Evolutionary conservation across 2,888 invertebrate genomes (phyloP), one percentile per base, ranked within the genome.

Genomic region (Chrysolina americana): DNA sequence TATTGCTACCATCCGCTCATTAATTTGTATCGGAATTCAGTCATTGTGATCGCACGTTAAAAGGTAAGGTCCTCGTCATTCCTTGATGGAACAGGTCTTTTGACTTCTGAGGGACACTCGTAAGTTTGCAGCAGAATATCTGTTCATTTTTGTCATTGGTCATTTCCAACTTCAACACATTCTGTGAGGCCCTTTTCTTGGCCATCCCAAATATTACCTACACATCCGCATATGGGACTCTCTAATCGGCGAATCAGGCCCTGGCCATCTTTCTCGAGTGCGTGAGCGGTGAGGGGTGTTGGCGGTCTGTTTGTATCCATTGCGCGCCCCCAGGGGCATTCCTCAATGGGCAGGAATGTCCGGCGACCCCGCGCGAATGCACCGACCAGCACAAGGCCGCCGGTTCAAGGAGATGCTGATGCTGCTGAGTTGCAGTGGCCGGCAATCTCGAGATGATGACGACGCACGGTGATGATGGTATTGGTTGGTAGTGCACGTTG

Each of bases 221-320:
- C 28, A 5, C 28, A 28, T 28, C 28, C 28, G 5, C 28, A 36
- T 36, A 36, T 8, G 36, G 36, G 44, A 15, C 44, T 15, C 44
- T 13, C 44, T 1, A 15, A 4, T 15, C 1, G 21, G 21, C 19
- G 10, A 21, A 53, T 19, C 53, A 15, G 53, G 53, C 53, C 53
- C 53, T 53, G 53, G 10, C 21, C 1, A 19, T 10, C 13, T 53
- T 15, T 48, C 17, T 48, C 48, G 17, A 48, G 53, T 53, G 53
- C 53, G 53, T 53, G 53, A 53, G 53, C 19, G 15, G 59, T 9
- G 8, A 15, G 81, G 81, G 79, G 81, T 74, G 80, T 79, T 80
- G 83, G 83, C 82, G 83, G 85, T 83, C 80, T 86, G 86, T 86
- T 86, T 86, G 86, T 86, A 83, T 85, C 84, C 85, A 84, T 85